Base-by-base conservation (phyloP, 30 jellyfish, hydroid and myxozoan genomes). In the Aurelia coerulea region DNA sequence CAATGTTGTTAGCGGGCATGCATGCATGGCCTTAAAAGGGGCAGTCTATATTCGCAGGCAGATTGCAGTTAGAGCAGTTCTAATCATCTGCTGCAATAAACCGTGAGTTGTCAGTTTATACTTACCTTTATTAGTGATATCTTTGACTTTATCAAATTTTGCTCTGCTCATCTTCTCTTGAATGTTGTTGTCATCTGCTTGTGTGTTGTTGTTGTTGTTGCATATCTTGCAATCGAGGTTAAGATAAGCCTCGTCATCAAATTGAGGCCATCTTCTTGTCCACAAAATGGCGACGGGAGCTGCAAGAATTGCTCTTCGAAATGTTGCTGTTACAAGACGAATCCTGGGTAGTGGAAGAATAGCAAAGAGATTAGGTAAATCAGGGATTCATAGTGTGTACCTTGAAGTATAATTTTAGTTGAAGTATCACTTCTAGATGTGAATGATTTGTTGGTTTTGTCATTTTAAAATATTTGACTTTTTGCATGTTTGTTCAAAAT, bases 251-350 rank as follows among this genome's bases (percentile, higher is more conserved):
- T n/a, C 12, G 5, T 62, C 37, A 19, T 62, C 37, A 31, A n/a
- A n/a, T 13, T 31, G 32, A 19, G 37, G 37, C 32, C 37, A 62
- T n/a, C 73, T 12, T 62, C 35, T 19, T 31, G 37, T 31, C 37
- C 73, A 62, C 13, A 31, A 78, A 64, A 78, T 78, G 89, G 89
- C 89, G 35, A 42, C 89, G 29, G 73, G 49, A 37, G 42, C 64
- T 66, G 69, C 68, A 42, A 64, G 79, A 39, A 33, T 78, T 62
- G 67, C 73, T 41, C 79, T 34, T 12, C 42, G 79, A 37, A 78
- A 63, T 78, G 54, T 68, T 46, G 56, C 73, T 51, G 58, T 59
- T 64, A 41, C 79, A 62, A 41, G 89, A 68, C 89, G 89, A 78
- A 29, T 63, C 32, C 68, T 51, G 10, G 54, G 64, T 2, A 78